Percentiles rank a stretch among this genome's conserved stretches.
These are phyloP conservation scores for Camponotus pennsylvanicus DNA, from an alignment of 1,140 invertebrate genomes.

Conservation along the genomic window DNA sequence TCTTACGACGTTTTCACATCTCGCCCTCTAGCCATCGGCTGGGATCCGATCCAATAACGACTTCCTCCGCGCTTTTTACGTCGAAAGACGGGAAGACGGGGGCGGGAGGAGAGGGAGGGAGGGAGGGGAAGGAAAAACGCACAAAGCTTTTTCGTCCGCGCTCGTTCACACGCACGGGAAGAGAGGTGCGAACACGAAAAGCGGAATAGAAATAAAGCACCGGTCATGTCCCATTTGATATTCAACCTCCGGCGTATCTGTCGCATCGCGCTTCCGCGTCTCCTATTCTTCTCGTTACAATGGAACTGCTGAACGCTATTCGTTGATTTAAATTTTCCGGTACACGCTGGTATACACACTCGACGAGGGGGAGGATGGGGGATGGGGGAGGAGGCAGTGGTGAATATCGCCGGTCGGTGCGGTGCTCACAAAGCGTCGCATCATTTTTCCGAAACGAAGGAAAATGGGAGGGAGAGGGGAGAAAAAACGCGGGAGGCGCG, in stretches of 20 bases:
- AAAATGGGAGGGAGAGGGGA: slow-evolving; percentile 14
- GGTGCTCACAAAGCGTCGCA: slow-evolving; percentile 37
- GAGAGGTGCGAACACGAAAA: slow-evolving; percentile 58
- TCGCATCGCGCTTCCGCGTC: slow-evolving; percentile 72
- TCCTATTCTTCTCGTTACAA: slow-evolving; percentile 74
- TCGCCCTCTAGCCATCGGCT: background rate
- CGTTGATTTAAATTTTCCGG: slow-evolving; percentile 80
- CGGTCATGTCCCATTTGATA: slow-evolving; percentile 77
- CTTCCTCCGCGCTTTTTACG: background rate
- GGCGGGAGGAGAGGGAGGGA: no score
- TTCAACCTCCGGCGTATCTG: slow-evolving; percentile 77
- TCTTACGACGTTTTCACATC: background rate
- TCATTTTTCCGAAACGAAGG: slow-evolving; percentile 61
- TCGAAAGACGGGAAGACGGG: background rate
- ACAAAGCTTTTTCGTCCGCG: background rate
- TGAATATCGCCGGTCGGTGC: slow-evolving; percentile 20
- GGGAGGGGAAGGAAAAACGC: background rate
- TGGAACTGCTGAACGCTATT: slow-evolving; percentile 75
- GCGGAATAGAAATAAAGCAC: slow-evolving; percentile 73
- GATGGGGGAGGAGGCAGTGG: background rate
- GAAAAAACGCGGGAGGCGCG: slow-evolving; percentile 1
- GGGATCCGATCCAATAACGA: slow-evolving; percentile 48
- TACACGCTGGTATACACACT: slow-evolving; percentile 59
- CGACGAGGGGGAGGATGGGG: background rate
- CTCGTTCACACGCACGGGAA: slow-evolving; percentile 11